A percentile compares a stretch with the other conserved stretches of the same genome.
These are phyloP conservation scores for Phodopus roborovskii DNA, from an alignment of 2,113 vertebrate species.

Conservation along the genomic window DNA sequence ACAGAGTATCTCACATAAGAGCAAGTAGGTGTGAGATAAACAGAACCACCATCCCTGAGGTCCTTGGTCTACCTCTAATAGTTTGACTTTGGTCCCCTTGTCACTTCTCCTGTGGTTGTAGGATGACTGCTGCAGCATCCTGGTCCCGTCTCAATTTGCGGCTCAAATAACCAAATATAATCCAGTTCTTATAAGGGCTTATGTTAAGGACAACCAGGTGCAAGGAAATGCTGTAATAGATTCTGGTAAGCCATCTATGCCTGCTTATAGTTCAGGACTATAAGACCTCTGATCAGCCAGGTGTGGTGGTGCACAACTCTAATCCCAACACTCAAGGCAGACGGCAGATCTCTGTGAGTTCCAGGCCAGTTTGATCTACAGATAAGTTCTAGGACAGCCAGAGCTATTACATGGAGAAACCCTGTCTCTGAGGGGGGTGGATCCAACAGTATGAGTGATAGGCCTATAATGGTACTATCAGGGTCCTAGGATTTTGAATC, in stretches of 20 bases:
- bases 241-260: neutral
- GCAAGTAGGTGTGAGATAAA: neutral
- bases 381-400: too few species aligned
- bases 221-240: neutral
- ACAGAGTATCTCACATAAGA: neutral
- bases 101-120: neutral
- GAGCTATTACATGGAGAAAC: neutral
- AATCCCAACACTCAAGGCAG: neutral
- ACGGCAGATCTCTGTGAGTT: neutral
- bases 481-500: neutral
- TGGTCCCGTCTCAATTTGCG: neutral
- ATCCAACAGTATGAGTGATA: neutral
- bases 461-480: neutral
- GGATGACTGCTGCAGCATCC: neutral
- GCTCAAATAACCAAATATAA: slow-evolving; percentile 1
- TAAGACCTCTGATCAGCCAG: neutral
- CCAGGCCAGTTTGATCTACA: too few species aligned
- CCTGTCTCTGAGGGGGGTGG: neutral
- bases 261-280: neutral
- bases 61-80: neutral
- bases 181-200: neutral
- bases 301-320: neutral
- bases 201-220: neutral
- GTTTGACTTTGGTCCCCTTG: neutral
- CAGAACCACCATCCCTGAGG: neutral